phyloP scores from a whole-genome alignment of 1,140 invertebrate genomes.

The Eumaeus atala region DNA sequence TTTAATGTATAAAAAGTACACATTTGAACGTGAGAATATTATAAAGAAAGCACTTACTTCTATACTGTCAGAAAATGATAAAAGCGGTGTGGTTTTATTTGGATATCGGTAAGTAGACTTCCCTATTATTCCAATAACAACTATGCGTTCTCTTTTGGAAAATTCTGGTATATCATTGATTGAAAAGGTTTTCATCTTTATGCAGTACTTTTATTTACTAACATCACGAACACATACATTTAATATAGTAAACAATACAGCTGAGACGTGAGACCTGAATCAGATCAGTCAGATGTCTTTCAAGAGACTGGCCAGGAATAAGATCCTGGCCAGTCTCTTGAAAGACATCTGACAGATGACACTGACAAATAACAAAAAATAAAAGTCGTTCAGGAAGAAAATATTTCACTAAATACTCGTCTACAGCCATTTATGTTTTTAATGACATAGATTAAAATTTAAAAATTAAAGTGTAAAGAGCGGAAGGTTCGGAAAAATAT shows the following conservation, averaged over 20 bases:
- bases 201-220: background rate
- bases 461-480: too few species aligned
- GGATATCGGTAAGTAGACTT: constrained; percentile 65
- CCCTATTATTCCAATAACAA: constrained; percentile 67
- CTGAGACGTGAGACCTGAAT: background rate
- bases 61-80: constrained; percentile 40
- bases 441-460: too few species aligned
- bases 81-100: constrained; percentile 63
- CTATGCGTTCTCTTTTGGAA: constrained; percentile 61
- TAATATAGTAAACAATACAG: background rate
- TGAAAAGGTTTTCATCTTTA: constrained; percentile 57
- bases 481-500: too few species aligned
- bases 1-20: too few species aligned
- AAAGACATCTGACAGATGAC: background rate
- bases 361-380: background rate
- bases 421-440: too few species aligned
- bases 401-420: too few species aligned
- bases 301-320: too few species aligned
- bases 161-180: constrained; percentile 67
- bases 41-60: constrained; percentile 60
- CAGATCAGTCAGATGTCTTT: too few species aligned
- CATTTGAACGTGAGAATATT: too few species aligned
- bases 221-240: too few species aligned
- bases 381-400: too few species aligned
- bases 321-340: too few species aligned